A percentile compares a stretch with the other conserved stretches of the same genome.
phyloP scores from a whole-genome alignment of 2,888 invertebrate species.

The Ceriagrion tenellum region DNA sequence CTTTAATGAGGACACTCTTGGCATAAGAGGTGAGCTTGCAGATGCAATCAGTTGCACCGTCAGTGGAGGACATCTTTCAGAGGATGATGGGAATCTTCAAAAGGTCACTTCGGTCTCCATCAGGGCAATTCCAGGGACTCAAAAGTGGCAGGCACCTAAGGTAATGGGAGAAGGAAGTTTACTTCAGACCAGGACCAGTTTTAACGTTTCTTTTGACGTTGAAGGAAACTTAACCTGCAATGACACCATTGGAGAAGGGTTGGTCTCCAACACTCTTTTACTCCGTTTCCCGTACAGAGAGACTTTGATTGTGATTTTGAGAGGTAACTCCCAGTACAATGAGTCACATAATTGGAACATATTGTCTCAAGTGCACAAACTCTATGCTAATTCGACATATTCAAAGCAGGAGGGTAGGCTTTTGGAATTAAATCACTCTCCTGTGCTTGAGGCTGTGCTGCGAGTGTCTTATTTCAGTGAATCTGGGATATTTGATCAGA shows the following conservation, averaged over 20 bases:
- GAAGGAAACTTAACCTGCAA: constrained; percentile 49
- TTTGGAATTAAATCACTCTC: neutral
- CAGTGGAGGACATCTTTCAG: neutral
- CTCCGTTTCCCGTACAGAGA: neutral
- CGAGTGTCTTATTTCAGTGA: neutral
- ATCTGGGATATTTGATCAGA: neutral
- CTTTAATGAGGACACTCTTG: neutral
- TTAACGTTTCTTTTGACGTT: neutral
- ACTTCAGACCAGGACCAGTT: constrained; percentile 20
- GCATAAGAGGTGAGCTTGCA: neutral
- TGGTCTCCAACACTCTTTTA: constrained; percentile 16
- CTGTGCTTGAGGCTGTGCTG: neutral
- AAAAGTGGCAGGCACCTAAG: constrained; percentile 4
- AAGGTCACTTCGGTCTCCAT: neutral
- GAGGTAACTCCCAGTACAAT: neutral
- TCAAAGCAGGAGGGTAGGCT: neutral
- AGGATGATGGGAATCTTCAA: neutral
- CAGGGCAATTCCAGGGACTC: neutral
- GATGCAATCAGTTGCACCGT: constrained; percentile 12
- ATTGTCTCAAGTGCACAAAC: neutral
- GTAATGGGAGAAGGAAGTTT: neutral
- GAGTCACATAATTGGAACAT: neutral
- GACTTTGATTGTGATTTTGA: neutral
- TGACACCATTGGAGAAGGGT: neutral
- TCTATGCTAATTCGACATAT: neutral